These are phyloP conservation scores for Xylota sylvarum DNA, from an alignment of 2,888 invertebrate species.

Conservation along the genomic window DNA sequence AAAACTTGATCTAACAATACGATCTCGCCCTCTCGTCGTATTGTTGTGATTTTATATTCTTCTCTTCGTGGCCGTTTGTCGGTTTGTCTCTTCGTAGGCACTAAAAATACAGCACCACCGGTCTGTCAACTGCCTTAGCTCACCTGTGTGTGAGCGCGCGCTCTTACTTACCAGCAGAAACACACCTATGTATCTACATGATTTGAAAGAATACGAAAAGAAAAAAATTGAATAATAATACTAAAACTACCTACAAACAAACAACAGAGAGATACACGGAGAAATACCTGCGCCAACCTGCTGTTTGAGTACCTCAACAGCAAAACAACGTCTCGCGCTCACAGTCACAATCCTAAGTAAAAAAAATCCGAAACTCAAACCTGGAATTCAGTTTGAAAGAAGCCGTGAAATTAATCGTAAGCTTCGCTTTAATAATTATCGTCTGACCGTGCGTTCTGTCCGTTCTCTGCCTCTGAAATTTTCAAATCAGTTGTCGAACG, in stretches of 20 bases:
- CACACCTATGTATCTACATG: constrained; percentile 65
- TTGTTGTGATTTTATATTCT: constrained; percentile 43
- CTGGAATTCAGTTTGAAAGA: constrained; percentile 76
- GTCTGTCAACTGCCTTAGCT: constrained; percentile 57
- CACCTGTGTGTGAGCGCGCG: constrained; percentile 38
- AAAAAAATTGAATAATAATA: constrained; percentile 70
- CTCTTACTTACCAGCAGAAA: constrained; percentile 33
- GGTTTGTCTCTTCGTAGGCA: background rate
- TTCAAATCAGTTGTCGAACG: constrained; percentile 66
- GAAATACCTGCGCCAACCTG: constrained; percentile 63
- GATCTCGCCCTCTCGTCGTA: constrained; percentile 39
- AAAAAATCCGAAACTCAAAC: constrained; percentile 49
- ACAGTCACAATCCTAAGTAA: constrained; percentile 55
- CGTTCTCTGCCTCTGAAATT: constrained; percentile 36
- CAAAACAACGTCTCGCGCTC: constrained; percentile 3
- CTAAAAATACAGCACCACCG: constrained; percentile 21
- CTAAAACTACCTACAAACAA: constrained; percentile 57
- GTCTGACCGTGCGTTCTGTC: constrained; percentile 64
- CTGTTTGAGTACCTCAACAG: constrained; percentile 7
- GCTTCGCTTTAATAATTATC: constrained; percentile 67
- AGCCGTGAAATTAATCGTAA: constrained; percentile 77
- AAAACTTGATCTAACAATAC: constrained; percentile 47
- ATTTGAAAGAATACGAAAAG: constrained; percentile 56
- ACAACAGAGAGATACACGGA: constrained; percentile 58
- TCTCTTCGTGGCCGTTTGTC: constrained; percentile 6